These are phyloP conservation scores for Amphiura filiformis DNA, from an alignment of 35 echinoderm and acorn worm species.

Conservation along the genomic window DNA sequence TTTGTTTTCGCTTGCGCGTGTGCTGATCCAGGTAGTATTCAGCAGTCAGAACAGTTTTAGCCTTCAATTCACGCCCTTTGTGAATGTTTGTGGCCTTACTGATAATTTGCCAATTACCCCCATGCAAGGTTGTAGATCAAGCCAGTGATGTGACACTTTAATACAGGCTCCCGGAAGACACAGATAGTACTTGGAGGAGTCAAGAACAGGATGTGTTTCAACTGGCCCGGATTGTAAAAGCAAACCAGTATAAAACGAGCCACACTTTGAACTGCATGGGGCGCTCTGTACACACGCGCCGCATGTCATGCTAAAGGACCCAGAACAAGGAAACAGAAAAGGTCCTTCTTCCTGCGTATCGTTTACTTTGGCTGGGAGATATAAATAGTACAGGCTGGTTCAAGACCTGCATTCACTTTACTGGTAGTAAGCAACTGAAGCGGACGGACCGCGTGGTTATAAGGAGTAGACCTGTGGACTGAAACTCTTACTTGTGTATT, in stretches of 20 bases:
- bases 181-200: background rate
- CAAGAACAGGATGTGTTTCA: background rate
- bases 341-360: slow-evolving; percentile 3
- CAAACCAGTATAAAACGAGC: too few relatives aligned
- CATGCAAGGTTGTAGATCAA: slow-evolving; percentile 8
- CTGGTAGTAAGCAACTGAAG: background rate
- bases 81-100: background rate
- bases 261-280: background rate
- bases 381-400: slow-evolving; percentile 6
- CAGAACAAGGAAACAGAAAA: slow-evolving; percentile 10
- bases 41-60: background rate
- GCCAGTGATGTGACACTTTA: background rate
- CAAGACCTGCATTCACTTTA: background rate
- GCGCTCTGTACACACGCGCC: background rate
- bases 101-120: slow-evolving; percentile 11
- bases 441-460: too few relatives aligned
- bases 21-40: background rate
- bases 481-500: background rate
- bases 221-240: background rate
- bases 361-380: background rate
- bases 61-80: background rate
- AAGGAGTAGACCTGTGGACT: background rate
- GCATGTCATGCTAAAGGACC: background rate
- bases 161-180: background rate
- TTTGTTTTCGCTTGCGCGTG: background rate